Conservation (phyloP, 1,140 invertebrate species). For the Penaeus japonicus region DNA sequence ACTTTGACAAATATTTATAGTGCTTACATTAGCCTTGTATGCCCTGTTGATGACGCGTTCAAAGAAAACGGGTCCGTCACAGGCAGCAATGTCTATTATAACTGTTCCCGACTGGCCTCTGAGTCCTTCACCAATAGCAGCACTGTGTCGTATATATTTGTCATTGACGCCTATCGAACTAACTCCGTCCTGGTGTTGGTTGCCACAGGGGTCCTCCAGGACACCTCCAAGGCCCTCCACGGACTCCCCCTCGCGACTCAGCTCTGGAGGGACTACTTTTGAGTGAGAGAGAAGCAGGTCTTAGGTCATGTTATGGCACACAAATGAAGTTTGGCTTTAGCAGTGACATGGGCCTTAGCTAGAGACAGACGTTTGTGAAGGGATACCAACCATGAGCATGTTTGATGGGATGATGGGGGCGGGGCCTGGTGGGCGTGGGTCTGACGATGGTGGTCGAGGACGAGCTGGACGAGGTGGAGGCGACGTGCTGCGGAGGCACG, state of each 20-base stretch:
- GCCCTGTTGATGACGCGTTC: slow-evolving; percentile 80
- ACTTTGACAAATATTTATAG: not conserved
- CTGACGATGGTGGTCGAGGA: slow-evolving; percentile 43
- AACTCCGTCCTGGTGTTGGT: no score
- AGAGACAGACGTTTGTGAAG: no score
- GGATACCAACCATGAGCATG: slow-evolving; percentile 19
- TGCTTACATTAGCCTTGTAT: slow-evolving; percentile 64
- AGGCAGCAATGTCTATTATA: slow-evolving; percentile 77
- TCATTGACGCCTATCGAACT: no score
- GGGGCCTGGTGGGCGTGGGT: slow-evolving; percentile 59
- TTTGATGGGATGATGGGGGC: slow-evolving; percentile 7
- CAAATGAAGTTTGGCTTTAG: not conserved
- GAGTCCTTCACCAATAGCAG: not conserved
- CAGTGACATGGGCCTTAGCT: no score
- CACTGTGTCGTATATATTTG: not conserved
- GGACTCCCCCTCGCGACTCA: no score
- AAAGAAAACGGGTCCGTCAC: slow-evolving; percentile 86
- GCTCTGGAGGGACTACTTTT: no score
- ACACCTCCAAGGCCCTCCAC: not conserved
- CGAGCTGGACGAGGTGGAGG: not conserved
- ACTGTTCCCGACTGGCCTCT: slow-evolving; percentile 36
- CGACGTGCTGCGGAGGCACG: slow-evolving; percentile 32
- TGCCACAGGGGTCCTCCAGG: not conserved
- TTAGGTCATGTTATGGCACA: no score
- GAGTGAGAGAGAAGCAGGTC: no score